Percentiles rank a stretch among this genome's conserved stretches.
Conservation (phyloP, 1,140 invertebrate species). For the Trypoxylus dichotomus region DNA sequence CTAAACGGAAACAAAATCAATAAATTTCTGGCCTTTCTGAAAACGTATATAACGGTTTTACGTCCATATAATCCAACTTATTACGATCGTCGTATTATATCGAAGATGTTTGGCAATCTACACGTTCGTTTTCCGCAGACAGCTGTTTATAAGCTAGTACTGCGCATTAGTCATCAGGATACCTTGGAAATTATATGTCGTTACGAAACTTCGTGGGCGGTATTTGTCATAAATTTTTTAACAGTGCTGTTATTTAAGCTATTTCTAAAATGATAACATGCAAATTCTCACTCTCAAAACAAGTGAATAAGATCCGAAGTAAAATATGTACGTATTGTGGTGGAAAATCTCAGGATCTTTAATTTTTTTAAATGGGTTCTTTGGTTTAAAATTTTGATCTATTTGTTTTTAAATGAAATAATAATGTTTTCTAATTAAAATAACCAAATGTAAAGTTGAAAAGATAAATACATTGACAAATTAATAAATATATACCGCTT, state of each 20-base stretch:
- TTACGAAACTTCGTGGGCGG: neutral
- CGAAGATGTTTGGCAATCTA: neutral
- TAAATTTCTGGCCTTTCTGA: neutral
- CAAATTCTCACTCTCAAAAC: neutral
- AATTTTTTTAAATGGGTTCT: too few relatives aligned
- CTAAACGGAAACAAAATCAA: neutral
- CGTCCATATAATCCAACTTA: neutral
- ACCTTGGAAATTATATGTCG: neutral
- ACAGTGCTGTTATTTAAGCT: neutral
- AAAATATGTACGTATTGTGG: too few relatives aligned
- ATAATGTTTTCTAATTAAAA: too few relatives aligned
- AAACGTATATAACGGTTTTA: neutral
- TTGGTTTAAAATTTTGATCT: too few relatives aligned
- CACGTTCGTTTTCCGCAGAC: neutral
- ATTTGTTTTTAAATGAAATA: too few relatives aligned
- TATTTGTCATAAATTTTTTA: neutral
- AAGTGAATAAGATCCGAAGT: too few relatives aligned
- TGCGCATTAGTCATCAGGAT: neutral
- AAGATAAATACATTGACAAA: too few relatives aligned
- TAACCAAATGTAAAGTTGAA: too few relatives aligned
- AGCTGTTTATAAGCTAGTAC: neutral
- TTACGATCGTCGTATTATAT: neutral
- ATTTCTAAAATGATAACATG: neutral
- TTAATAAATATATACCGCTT: too few relatives aligned
- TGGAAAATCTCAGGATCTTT: too few relatives aligned